Conservation (phyloP, 2,797 vertebrate species). For the Trichosurus vulpecula region DNA sequence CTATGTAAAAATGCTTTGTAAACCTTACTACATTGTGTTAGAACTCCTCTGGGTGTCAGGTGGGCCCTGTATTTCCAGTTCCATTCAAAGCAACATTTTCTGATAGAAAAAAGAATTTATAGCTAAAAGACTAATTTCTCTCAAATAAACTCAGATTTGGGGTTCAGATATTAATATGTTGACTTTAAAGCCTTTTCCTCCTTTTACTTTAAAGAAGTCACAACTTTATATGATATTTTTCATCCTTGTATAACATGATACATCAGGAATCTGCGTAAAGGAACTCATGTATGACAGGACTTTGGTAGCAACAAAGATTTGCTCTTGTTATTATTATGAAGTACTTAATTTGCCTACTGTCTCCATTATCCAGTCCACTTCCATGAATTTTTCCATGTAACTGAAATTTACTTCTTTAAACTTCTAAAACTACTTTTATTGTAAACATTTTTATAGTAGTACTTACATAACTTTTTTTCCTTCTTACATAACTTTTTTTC, state of each 20-base stretch:
- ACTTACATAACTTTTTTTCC: background rate
- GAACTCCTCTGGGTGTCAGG: background rate
- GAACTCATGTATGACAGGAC: background rate
- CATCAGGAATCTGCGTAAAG: background rate
- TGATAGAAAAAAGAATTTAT: background rate
- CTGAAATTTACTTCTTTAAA: background rate
- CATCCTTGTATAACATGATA: background rate
- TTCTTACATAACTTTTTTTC: background rate
- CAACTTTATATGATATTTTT: background rate
- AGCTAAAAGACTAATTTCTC: background rate
- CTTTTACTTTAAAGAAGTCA: background rate
- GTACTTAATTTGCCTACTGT: background rate
- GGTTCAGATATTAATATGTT: too few relatives aligned
- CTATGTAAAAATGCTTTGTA: background rate
- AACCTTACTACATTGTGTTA: background rate
- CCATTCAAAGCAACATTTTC: background rate
- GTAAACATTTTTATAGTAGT: background rate
- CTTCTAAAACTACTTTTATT: background rate
- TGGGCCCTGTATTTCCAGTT: background rate
- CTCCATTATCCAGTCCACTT: background rate
- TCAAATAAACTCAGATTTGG: too few relatives aligned
- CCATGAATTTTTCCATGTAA: background rate
- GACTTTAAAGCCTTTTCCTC: too few relatives aligned
- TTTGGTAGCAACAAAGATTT: background rate
- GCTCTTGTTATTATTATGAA: background rate